Base-by-base conservation (phyloP, 2,113 vertebrate genomes). In the Eurystomus gularis region DNA sequence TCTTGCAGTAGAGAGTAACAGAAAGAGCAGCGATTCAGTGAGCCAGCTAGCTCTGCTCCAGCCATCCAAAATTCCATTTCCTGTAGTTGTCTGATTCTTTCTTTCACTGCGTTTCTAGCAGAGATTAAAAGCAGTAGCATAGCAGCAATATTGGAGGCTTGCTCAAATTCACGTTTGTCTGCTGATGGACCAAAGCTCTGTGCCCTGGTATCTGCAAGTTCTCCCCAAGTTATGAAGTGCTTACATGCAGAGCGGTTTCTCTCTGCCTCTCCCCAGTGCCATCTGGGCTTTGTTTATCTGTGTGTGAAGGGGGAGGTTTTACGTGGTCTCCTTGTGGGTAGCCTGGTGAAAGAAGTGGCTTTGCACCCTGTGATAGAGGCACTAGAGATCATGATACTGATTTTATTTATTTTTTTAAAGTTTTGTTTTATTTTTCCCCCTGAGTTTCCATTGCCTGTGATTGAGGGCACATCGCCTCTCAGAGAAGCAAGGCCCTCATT, bases 241-340 rank as follows among this genome's bases (percentile, higher is more conserved):
- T 72, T 29, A 9, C 79, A 29, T 55, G 52, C 35, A 57, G 48
- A 52, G 90, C 46, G 57, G 62, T 76, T 96, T 92, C 57, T 57
- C 51, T 92, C 44, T 54, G 49, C 64, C 70, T 91, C 92, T 96
- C 52, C 57, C 66, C 40, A 23, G 65, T 48, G 65, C 83, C 86
- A 69, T 85, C 86, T 95, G 96, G 91, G 54, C 40, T 93, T 76
- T 81, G 94, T 90, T 89, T 77, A 20, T 70, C 35, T 72, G 49
- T 88, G 24, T 96, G 73, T 91, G 77, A 85, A 92, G 86, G 65
- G 77, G 73, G 57, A 58, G 66, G 33, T 87, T 96, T 96, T 62
- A 84, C 91, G 91, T 87, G 77, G 83, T 37, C 26, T 84, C 52
- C 35, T 61, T 51, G 37, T 80, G 77, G 39, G 88, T 70, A 76